Conservation (phyloP, 1,140 invertebrate species). For the Pantala flavescens region DNA sequence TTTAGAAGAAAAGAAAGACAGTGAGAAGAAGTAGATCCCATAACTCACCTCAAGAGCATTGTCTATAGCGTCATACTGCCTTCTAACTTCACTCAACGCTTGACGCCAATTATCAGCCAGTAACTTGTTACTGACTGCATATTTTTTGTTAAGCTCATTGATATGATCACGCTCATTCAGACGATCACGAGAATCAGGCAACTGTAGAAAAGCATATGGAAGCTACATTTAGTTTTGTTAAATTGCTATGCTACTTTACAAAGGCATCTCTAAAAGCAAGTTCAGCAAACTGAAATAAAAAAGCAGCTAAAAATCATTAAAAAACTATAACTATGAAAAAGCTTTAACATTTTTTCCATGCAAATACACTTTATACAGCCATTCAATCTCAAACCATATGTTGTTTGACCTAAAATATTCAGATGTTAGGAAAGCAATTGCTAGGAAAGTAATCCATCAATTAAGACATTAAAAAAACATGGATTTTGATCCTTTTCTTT, state of each 20-base stretch:
- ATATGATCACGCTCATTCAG: conserved; percentile 29
- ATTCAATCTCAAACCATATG: conserved; percentile 30
- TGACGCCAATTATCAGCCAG: conserved; percentile 34
- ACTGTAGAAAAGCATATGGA: background rate
- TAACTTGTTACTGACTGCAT: conserved; percentile 29
- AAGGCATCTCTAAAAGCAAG: conserved; percentile 1
- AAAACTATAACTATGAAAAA: too few species aligned
- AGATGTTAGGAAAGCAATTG: too few species aligned
- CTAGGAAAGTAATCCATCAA: too few species aligned
- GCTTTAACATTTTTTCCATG: conserved; percentile 18
- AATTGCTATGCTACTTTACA: background rate
- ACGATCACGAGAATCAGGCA: conserved; percentile 1
- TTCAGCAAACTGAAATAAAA: background rate
- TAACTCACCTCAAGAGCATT: conserved; percentile 34
- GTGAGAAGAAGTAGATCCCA: too few species aligned
- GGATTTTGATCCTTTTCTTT: too few species aligned
- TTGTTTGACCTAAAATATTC: conserved; percentile 28
- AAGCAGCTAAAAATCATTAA: background rate
- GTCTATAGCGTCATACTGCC: conserved; percentile 39
- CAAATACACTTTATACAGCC: conserved; percentile 29
- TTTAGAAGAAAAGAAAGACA: too few species aligned
- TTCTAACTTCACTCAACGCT: conserved; percentile 33
- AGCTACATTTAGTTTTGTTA: background rate
- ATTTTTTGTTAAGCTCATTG: conserved; percentile 32
- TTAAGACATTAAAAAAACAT: too few species aligned